A percentile compares a stretch with the other conserved stretches of the same genome.
Evolutionary conservation across 1,140 invertebrate genomes (phyloP).

Genomic region (Popillia japonica): DNA sequence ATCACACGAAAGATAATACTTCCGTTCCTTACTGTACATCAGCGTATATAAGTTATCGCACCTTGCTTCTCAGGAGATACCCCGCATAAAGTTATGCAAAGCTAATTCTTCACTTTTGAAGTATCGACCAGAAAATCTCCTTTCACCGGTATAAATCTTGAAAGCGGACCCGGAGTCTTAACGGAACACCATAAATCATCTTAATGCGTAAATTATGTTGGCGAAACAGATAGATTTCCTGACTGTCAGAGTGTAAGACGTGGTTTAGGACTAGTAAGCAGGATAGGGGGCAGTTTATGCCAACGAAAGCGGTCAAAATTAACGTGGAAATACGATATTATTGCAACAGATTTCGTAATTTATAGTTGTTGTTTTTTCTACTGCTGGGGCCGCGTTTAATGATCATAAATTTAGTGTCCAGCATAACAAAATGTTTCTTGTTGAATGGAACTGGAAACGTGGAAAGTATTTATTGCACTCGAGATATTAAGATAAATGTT

Average conservation of each 20-base stretch:
- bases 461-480: no score
- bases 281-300: neutral
- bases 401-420: no score
- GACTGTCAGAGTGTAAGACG: neutral
- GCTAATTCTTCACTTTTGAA: conserved; percentile 15
- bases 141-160: conserved; percentile 6
- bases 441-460: no score
- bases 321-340: neutral
- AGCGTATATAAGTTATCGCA: neutral
- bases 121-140: conserved; percentile 17
- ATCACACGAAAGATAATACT: no score
- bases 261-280: neutral
- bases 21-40: no score
- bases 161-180: conserved; percentile 1
- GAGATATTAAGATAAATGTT: no score
- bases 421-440: neutral
- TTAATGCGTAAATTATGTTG: conserved; percentile 19
- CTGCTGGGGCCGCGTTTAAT: no score
- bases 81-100: neutral
- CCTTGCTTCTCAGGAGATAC: neutral
- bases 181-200: conserved; percentile 18
- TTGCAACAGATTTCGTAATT: neutral
- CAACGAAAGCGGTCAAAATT: neutral
- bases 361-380: no score
- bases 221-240: conserved; percentile 17